Percentiles rank a stretch among this genome's conserved stretches.
Conservation (phyloP, 2,888 invertebrate species). For the Actias luna region DNA sequence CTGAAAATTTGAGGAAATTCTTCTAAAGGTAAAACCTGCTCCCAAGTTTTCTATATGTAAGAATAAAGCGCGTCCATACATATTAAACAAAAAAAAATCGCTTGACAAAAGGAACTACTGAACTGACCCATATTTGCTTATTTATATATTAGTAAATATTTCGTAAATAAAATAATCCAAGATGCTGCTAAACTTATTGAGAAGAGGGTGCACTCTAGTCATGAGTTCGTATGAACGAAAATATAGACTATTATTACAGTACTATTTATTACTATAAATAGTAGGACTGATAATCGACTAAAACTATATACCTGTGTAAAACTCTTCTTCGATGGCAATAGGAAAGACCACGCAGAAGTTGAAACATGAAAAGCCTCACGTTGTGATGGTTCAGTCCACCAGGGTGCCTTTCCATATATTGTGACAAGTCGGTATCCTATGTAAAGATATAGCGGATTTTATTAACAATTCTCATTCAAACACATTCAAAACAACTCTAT, state of each 20-base stretch:
- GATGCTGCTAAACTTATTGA: no score
- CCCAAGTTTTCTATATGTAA: no score
- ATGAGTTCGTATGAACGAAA: neutral
- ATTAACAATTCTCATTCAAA: neutral
- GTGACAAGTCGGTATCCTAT: conserved; percentile 98
- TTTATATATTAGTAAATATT: no score
- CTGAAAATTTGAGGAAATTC: no score
- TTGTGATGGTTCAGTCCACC: conserved; percentile 97
- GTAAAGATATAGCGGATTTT: neutral
- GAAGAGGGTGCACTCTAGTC: no score
- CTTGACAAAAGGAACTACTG: no score
- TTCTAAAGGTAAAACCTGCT: no score
- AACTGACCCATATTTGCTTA: no score
- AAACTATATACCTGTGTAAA: conserved; percentile 84
- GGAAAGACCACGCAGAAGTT: conserved; percentile 96
- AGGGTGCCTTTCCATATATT: conserved; percentile 98
- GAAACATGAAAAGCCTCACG: conserved; percentile 97
- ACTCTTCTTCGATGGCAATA: conserved; percentile 98
- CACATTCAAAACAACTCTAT: no score
- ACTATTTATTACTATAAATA: neutral
- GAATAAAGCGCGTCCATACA: no score
- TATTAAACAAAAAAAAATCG: no score
- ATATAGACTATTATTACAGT: neutral
- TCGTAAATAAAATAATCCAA: no score
- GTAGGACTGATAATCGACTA: neutral